Evolutionary conservation across 2,113 vertebrate species (phyloP).

Genomic region (Pluvialis apricaria): DNA sequence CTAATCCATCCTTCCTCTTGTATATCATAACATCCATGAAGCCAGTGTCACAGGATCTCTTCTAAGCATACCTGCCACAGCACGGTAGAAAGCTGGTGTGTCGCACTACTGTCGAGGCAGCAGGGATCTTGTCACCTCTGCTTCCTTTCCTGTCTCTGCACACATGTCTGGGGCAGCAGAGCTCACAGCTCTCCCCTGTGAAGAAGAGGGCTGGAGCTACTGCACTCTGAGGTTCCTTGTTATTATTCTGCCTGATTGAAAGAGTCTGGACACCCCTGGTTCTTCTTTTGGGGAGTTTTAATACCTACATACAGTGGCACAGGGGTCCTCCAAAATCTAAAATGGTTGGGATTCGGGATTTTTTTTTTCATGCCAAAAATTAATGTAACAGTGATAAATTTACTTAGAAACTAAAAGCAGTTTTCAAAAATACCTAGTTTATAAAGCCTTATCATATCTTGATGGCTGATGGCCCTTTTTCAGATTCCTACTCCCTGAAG

Average conservation of each 20-base stretch:
- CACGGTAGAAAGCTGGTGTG: not conserved
- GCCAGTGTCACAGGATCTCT: not conserved
- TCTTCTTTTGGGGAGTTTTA: not conserved
- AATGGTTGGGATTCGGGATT: not conserved
- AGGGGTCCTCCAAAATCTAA: not conserved
- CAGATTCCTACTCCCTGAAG: not conserved
- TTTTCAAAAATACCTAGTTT: not conserved
- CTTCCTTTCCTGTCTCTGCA: not conserved
- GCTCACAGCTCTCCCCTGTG: not conserved
- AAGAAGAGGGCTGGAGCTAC: not conserved
- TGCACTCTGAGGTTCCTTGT: not conserved
- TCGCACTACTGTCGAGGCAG: not conserved
- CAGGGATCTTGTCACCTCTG: fast-evolving
- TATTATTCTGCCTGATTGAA: not conserved
- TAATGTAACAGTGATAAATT: not conserved
- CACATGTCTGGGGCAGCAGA: fast-evolving
- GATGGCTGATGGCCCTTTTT: not conserved
- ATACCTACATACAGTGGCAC: not conserved
- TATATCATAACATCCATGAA: not conserved
- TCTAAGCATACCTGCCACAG: not conserved
- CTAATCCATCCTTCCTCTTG: not conserved
- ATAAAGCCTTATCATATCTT: not conserved
- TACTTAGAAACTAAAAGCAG: not conserved
- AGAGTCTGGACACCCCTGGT: not conserved
- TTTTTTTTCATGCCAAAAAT: not conserved